These are phyloP conservation scores for Drosophila pseudotalamancana DNA, from an alignment of 2,888 invertebrate genomes.

Conservation along the genomic window DNA sequence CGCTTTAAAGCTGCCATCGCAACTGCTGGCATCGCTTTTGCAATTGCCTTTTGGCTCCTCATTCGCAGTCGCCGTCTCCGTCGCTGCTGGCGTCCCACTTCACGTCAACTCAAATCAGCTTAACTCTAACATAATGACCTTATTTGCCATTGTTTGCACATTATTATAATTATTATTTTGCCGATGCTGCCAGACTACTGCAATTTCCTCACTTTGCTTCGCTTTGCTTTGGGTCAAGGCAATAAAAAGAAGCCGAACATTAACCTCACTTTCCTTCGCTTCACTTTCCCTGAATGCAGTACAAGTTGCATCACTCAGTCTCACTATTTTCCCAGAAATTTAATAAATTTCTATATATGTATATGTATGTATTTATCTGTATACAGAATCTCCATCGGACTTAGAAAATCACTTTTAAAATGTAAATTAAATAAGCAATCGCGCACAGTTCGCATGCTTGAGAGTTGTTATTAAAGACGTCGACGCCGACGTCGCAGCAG, in stretches of 20 bases:
- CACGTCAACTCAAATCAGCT: conserved; percentile 77
- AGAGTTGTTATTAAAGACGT: conserved; percentile 51
- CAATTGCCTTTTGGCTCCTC: conserved; percentile 58
- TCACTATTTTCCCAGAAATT: conserved; percentile 18
- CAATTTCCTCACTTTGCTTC: conserved; percentile 72
- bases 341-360: not conserved
- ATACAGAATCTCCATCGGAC: conserved; percentile 41
- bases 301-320: conserved; percentile 50
- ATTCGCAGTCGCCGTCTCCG: conserved; percentile 15
- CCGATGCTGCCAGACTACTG: conserved; percentile 39
- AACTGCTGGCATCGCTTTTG: conserved; percentile 66
- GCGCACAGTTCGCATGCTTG: conserved; percentile 43
- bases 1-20: conserved; percentile 54
- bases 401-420: conserved; percentile 48
- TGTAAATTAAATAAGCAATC: conserved; percentile 53
- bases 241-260: conserved; percentile 52
- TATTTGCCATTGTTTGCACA: conserved; percentile 78
- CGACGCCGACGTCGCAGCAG: conserved; percentile 31
- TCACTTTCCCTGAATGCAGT: conserved; percentile 21
- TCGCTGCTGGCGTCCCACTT: conserved; percentile 18
- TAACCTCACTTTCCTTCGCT: conserved; percentile 47
- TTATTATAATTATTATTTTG: conserved; percentile 74
- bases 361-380: not conserved
- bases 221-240: conserved; percentile 78
- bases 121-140: conserved; percentile 77